phyloP scores from a whole-genome alignment of 2,113 vertebrate species.

The Phaethon lepturus region DNA sequence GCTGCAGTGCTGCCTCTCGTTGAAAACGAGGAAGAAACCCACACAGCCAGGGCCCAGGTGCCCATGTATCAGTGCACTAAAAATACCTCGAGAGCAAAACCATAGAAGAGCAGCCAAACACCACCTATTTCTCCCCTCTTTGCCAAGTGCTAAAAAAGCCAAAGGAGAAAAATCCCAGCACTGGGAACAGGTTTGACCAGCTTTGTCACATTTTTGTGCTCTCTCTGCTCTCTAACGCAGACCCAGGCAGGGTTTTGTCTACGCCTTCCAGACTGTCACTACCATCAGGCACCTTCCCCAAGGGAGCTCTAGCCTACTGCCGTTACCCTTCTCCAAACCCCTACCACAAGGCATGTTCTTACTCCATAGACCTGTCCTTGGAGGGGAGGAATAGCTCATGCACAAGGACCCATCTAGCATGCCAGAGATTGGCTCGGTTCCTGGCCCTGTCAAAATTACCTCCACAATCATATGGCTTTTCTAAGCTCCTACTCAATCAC shows the following conservation, averaged over 20 bases:
- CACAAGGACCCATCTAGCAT: no score
- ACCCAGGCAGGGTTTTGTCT: background rate
- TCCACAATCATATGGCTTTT: rapidly evolving
- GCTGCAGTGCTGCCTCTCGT: background rate
- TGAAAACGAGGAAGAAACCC: background rate
- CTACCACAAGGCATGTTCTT: background rate
- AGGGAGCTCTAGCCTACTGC: background rate
- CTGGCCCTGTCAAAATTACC: background rate
- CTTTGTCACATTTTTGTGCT: background rate
- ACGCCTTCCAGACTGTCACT: background rate
- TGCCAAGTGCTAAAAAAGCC: background rate
- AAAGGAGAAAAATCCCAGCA: background rate
- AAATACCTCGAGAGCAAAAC: background rate
- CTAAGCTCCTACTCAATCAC: rapidly evolving
- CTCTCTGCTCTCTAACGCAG: background rate
- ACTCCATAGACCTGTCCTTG: background rate
- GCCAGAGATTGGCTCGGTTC: background rate
- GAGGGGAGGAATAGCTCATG: background rate
- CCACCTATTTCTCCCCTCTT: background rate
- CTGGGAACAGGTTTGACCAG: background rate
- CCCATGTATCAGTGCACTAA: background rate
- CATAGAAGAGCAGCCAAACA: background rate
- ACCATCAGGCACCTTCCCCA: background rate
- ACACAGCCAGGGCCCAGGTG: background rate
- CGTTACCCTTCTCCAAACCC: background rate